These are phyloP conservation scores for Okamejei kenojei DNA, from an alignment of 2,797 vertebrate genomes.

Conservation along the genomic window DNA sequence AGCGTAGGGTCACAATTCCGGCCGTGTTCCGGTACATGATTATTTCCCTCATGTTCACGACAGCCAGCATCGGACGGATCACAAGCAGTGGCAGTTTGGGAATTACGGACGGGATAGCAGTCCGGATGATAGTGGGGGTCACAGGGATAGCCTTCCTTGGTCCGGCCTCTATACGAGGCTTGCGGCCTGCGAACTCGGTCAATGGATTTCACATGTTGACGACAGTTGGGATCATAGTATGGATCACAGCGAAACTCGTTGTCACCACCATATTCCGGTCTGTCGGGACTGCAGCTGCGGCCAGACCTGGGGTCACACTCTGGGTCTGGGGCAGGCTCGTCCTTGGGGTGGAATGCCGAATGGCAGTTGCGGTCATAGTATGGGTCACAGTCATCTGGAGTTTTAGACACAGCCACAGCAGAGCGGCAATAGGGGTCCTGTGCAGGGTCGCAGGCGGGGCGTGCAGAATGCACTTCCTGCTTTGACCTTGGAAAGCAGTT, in stretches of 20 bases:
- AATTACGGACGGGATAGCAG: conserved; percentile 53
- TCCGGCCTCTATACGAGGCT: conserved; percentile 64
- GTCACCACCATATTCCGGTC: background rate
- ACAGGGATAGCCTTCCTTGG: conserved; percentile 70
- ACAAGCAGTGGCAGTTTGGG: conserved; percentile 40
- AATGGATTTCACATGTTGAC: conserved; percentile 45
- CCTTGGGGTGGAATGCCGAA: background rate
- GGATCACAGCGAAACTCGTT: conserved; percentile 52
- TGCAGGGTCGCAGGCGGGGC: conserved; percentile 60
- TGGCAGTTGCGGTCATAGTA: conserved; percentile 18
- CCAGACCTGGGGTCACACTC: conserved; percentile 64
- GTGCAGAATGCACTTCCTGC: conserved; percentile 55
- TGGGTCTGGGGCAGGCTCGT: conserved; percentile 13
- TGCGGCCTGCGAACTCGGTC: conserved; percentile 51
- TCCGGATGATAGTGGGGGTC: conserved; percentile 66
- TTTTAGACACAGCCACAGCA: background rate
- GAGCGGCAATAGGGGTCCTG: conserved; percentile 55
- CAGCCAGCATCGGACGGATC: conserved; percentile 40
- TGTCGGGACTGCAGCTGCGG: conserved; percentile 58
- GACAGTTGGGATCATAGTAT: conserved; percentile 55
- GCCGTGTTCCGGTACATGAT: conserved; percentile 61
- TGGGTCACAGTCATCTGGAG: conserved; percentile 16
- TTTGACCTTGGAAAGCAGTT: conserved; percentile 44
- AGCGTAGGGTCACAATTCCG: conserved; percentile 67
- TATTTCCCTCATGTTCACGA: conserved; percentile 52